phyloP scores from a whole-genome alignment of 2,888 invertebrate genomes.

The Furcula furcula region DNA sequence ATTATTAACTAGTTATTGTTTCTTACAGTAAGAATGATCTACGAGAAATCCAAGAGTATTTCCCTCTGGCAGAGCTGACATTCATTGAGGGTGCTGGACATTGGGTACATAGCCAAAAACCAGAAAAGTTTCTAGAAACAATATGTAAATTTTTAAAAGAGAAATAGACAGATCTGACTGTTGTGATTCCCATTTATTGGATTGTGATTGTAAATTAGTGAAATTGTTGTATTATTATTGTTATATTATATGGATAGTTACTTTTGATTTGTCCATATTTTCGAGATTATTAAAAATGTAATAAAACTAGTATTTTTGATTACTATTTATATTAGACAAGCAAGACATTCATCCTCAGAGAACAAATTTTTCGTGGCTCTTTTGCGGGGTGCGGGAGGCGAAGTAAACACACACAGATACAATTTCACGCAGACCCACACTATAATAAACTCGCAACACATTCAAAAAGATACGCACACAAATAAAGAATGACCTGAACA shows the following conservation, averaged over 20 bases:
- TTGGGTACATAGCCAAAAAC: slow-evolving; percentile 96
- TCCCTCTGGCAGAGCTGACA: slow-evolving; percentile 86
- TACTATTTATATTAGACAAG: too few species aligned
- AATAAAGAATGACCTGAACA: too few species aligned
- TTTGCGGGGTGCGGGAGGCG: too few species aligned
- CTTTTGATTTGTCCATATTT: slow-evolving; percentile 1
- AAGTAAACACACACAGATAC: too few species aligned
- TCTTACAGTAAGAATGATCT: slow-evolving; percentile 79
- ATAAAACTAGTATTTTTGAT: too few species aligned
- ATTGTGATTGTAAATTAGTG: slow-evolving; percentile 26
- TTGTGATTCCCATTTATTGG: slow-evolving; percentile 30
- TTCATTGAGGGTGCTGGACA: slow-evolving; percentile 93
- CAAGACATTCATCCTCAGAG: too few species aligned
- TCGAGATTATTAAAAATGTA: slow-evolving; percentile 1
- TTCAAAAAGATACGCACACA: too few species aligned
- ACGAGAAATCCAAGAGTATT: slow-evolving; percentile 84
- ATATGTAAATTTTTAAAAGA: slow-evolving; percentile 84
- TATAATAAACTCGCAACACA: too few species aligned
- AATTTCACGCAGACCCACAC: too few species aligned
- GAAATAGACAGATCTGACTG: slow-evolving; percentile 38
- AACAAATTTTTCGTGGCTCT: too few species aligned
- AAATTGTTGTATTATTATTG: slow-evolving; percentile 22
- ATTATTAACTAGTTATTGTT: too few species aligned
- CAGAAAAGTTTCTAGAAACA: slow-evolving; percentile 86
- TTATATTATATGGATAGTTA: slow-evolving; percentile 16